Evolutionary conservation across 2,888 invertebrate species (phyloP).

Genomic region (Shargacucullia verbasci): DNA sequence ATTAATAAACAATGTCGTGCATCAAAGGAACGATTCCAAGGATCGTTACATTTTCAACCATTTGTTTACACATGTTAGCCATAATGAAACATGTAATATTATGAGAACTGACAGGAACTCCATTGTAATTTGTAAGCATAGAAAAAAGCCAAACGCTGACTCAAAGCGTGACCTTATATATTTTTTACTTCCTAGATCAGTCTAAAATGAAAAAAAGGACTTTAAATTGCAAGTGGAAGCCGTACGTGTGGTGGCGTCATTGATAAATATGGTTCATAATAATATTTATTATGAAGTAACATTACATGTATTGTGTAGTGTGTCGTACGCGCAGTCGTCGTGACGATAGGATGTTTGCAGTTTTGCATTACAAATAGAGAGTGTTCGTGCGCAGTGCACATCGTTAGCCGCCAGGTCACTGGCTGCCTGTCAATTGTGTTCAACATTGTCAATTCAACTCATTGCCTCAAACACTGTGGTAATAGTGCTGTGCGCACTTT

Average conservation of each 20-base stretch:
- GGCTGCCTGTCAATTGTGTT: constrained; percentile 70
- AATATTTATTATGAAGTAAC: constrained; percentile 29
- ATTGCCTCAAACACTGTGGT: constrained; percentile 64
- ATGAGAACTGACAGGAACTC: constrained; percentile 43
- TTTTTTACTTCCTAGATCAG: constrained; percentile 56
- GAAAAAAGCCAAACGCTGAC: constrained; percentile 42
- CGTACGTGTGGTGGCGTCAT: constrained; percentile 40
- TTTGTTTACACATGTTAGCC: constrained; percentile 41
- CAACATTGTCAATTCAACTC: constrained; percentile 73
- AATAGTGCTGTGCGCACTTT: constrained; percentile 63
- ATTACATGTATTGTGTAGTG: constrained; percentile 29
- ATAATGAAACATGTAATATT: constrained; percentile 40
- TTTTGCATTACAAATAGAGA: constrained; percentile 81
- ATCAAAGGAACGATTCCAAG: constrained; percentile 75
- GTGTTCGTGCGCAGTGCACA: constrained; percentile 67
- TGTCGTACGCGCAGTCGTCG: constrained; percentile 55
- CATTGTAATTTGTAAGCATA: constrained; percentile 27
- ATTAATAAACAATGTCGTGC: constrained; percentile 78
- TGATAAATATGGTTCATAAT: constrained; percentile 23
- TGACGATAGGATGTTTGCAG: constrained; percentile 76
- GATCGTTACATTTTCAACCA: constrained; percentile 64
- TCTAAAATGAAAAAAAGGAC: constrained; percentile 36
- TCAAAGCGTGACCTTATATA: constrained; percentile 55
- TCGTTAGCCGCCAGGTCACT: constrained; percentile 66
- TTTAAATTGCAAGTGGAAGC: constrained; percentile 36